phyloP scores from a whole-genome alignment of 1,140 invertebrate species.

The Theocolax elegans region DNA sequence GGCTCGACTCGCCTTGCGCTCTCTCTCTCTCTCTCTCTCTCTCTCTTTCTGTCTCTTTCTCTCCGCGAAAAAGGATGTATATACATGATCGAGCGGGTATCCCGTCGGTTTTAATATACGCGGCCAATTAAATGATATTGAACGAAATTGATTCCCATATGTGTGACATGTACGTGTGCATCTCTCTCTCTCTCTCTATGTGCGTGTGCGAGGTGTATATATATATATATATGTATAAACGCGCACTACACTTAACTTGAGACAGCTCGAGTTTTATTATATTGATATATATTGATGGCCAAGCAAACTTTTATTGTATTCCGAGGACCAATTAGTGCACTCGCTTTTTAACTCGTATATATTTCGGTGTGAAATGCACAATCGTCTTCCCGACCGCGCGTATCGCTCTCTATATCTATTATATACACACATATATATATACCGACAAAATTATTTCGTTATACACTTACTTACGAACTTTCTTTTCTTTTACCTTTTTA shows the following conservation, averaged over 20 bases:
- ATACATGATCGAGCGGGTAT: slow-evolving; percentile 31
- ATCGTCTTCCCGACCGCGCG: no score
- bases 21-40: neutral
- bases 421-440: no score
- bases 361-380: no score
- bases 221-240: no score
- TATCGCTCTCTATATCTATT: no score
- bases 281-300: slow-evolving; percentile 20
- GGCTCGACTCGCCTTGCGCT: slow-evolving; percentile 14
- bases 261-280: slow-evolving; percentile 4
- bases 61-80: neutral
- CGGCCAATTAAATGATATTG: slow-evolving; percentile 51
- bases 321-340: slow-evolving; percentile 19
- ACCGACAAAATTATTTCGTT: no score
- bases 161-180: no score
- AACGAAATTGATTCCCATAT: slow-evolving; percentile 49
- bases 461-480: no score
- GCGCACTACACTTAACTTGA: slow-evolving; percentile 19
- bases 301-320: slow-evolving; percentile 21
- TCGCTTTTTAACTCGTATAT: no score
- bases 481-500: no score
- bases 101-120: slow-evolving; percentile 44
- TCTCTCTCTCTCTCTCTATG: no score
- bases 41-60: neutral
- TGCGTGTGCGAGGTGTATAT: no score